A percentile compares a stretch with the other conserved stretches of the same genome.
Conservation (phyloP, 2,113 vertebrate species). For the Salminus brasiliensis region DNA sequence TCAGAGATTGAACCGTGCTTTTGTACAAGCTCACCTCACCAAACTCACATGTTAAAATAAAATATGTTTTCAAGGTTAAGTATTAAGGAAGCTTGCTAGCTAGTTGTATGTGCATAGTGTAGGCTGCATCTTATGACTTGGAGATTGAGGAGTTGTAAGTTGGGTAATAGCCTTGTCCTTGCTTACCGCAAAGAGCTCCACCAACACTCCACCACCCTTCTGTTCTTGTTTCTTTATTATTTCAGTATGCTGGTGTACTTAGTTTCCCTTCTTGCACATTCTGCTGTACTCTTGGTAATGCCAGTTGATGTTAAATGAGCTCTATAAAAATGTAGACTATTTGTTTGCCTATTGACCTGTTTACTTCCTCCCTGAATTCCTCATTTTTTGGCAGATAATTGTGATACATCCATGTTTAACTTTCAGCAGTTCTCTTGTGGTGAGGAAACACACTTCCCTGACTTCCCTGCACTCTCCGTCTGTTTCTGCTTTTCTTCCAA, state of each 20-base stretch:
- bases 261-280: background rate
- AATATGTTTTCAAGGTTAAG: too few relatives aligned
- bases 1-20: too few relatives aligned
- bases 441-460: background rate
- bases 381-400: background rate
- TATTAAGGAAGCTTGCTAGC: too few relatives aligned
- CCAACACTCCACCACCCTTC: too few relatives aligned
- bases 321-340: background rate
- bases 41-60: too few relatives aligned
- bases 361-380: background rate
- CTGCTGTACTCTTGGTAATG: background rate
- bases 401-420: background rate
- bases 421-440: background rate
- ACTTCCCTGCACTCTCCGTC: background rate
- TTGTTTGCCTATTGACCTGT: background rate
- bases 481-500: conserved; percentile 12
- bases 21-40: too few relatives aligned
- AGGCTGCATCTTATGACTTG: too few relatives aligned
- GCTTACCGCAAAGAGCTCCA: too few relatives aligned
- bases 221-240: background rate
- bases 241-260: background rate
- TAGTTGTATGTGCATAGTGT: too few relatives aligned
- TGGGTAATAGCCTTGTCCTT: background rate
- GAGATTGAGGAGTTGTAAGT: too few relatives aligned
- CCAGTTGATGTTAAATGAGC: background rate